phyloP scores from a whole-genome alignment of 2,797 vertebrate species.

The Rhabdophis nuchalis region DNA sequence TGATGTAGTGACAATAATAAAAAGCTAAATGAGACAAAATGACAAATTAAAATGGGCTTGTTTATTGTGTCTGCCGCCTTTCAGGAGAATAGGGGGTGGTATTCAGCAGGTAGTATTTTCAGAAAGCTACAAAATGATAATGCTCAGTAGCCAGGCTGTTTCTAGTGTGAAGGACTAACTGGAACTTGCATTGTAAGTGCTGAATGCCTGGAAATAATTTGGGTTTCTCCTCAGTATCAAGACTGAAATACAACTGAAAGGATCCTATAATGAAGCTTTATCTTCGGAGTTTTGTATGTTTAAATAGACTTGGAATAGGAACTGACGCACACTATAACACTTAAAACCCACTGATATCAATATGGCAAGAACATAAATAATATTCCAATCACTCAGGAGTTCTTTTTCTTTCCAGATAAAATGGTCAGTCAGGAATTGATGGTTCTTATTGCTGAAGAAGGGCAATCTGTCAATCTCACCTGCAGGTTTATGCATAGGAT shows the following conservation, averaged over 20 bases:
- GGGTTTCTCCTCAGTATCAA: not conserved
- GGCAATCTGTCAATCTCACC: not conserved
- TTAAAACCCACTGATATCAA: not conserved
- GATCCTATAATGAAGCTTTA: not conserved
- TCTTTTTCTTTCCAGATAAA: not conserved
- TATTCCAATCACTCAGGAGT: not conserved
- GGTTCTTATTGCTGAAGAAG: conserved; percentile 4
- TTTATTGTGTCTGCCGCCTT: not conserved
- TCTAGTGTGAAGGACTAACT: not conserved
- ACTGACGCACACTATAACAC: not conserved
- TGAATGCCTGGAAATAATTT: not conserved
- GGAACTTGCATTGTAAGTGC: not conserved
- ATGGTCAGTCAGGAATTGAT: not conserved
- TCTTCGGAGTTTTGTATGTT: not conserved
- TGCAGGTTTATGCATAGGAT: not conserved
- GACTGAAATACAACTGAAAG: not conserved
- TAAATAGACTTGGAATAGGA: not conserved
- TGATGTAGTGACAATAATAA: not conserved
- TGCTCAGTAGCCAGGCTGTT: not conserved
- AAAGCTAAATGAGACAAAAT: not conserved
- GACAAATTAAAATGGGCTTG: not conserved
- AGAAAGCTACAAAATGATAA: not conserved
- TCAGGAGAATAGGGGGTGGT: not conserved
- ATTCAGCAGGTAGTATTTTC: not conserved
- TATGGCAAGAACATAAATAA: not conserved